phyloP scores from a whole-genome alignment of 2,888 invertebrate genomes.

The Aphodius sticticus region DNA sequence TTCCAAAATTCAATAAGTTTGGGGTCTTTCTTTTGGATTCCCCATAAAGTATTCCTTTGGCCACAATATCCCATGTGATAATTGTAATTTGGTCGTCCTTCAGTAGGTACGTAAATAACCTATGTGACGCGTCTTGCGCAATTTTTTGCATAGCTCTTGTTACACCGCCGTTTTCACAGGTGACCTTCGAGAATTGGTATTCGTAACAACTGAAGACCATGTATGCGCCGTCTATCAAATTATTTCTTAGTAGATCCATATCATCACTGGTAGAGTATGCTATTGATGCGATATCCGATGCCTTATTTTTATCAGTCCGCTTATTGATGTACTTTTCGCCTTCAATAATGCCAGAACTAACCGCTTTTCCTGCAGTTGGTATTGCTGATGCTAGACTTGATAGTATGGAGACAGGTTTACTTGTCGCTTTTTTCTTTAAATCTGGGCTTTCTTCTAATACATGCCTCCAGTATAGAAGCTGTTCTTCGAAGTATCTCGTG shows the following conservation, averaged over 20 bases:
- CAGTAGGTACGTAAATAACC: constrained; percentile 34
- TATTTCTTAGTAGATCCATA: constrained; percentile 33
- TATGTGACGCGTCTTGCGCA: constrained; percentile 35
- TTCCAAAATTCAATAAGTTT: constrained; percentile 35
- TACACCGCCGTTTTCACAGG: constrained; percentile 36
- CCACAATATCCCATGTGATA: constrained; percentile 32
- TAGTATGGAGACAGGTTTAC: constrained; percentile 32
- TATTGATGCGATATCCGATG: constrained; percentile 31
- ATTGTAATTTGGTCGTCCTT: constrained; percentile 25
- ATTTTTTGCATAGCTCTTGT: constrained; percentile 40
- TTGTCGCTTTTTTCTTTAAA: constrained; percentile 22
- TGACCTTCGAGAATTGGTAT: constrained; percentile 35
- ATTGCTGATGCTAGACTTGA: constrained; percentile 30
- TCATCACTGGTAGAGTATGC: constrained; percentile 33
- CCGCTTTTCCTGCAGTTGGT: constrained; percentile 35
- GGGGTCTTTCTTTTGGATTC: constrained; percentile 32
- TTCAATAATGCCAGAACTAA: constrained; percentile 30
- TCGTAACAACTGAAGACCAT: constrained; percentile 40
- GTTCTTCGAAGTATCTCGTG: constrained; percentile 35
- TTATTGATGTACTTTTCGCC: constrained; percentile 33
- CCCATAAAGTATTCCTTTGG: constrained; percentile 33
- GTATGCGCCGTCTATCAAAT: constrained; percentile 32
- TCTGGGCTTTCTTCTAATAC: constrained; percentile 36
- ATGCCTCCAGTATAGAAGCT: constrained; percentile 34
- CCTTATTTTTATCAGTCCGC: constrained; percentile 33